Evolutionary conservation across 2,113 vertebrate genomes (phyloP).

Genomic region (Plectropomus leopardus): DNA sequence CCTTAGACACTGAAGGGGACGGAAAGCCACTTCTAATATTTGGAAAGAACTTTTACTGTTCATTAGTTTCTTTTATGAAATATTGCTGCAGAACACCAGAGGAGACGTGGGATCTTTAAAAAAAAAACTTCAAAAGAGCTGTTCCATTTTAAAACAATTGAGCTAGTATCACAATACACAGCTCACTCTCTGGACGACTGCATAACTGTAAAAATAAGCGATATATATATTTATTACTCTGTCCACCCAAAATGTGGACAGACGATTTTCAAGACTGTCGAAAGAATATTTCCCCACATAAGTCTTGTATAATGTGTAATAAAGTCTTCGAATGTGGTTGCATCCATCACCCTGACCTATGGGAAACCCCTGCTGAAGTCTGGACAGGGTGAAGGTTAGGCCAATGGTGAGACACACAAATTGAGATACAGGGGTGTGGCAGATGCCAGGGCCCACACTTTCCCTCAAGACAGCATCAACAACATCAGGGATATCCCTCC

Average conservation of each 20-base stretch:
- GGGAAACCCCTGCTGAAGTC: slow-evolving; percentile 46
- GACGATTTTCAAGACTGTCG: slow-evolving; percentile 38
- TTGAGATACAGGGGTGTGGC: slow-evolving; percentile 55
- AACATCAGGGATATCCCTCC: slow-evolving; percentile 67
- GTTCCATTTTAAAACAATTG: slow-evolving; percentile 65
- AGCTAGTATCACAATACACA: slow-evolving; percentile 52
- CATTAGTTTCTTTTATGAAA: slow-evolving; percentile 81
- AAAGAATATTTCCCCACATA: slow-evolving; percentile 55
- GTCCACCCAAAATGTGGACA: slow-evolving; percentile 61
- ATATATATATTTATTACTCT: slow-evolving; percentile 57
- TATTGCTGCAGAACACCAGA: slow-evolving; percentile 55
- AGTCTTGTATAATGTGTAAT: slow-evolving; percentile 51
- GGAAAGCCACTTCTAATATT: slow-evolving; percentile 83
- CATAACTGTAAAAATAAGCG: slow-evolving; percentile 42
- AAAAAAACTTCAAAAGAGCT: slow-evolving; percentile 69
- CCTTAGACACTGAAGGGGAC: slow-evolving; percentile 60
- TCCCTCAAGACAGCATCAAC: slow-evolving; percentile 51
- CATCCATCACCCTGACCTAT: slow-evolving; percentile 60
- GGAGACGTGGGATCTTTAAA: slow-evolving; percentile 72
- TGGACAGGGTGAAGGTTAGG: slow-evolving; percentile 65
- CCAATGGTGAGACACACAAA: slow-evolving; percentile 45
- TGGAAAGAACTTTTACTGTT: slow-evolving; percentile 81
- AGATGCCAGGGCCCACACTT: slow-evolving; percentile 28
- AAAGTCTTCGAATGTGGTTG: slow-evolving; percentile 42
- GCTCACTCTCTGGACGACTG: slow-evolving; percentile 18